These are phyloP conservation scores for Gymnoscopelus braueri DNA, from an alignment of 2,797 vertebrate genomes.

Conservation along the genomic window DNA sequence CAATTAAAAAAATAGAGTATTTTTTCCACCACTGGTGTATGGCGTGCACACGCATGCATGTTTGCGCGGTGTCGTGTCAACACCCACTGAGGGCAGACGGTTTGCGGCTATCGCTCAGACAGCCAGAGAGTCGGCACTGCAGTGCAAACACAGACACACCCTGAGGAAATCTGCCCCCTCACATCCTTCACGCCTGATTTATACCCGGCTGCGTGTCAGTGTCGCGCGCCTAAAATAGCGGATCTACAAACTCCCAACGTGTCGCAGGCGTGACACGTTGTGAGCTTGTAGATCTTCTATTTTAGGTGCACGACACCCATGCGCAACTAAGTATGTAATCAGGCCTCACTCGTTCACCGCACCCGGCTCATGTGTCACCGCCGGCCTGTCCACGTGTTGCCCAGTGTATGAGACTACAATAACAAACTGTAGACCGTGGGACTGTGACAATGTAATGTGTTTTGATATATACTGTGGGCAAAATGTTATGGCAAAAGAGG, in stretches of 20 bases:
- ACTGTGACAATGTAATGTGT: background rate
- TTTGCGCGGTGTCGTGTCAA: slow-evolving; percentile 13
- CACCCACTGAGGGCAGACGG: slow-evolving; percentile 8
- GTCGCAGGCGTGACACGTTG: no score
- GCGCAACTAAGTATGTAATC: no score
- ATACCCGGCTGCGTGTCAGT: background rate
- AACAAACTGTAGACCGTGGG: background rate
- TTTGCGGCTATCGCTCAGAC: slow-evolving; percentile 18
- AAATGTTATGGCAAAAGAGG: background rate
- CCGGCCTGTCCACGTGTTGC: no score
- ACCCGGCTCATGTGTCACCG: no score
- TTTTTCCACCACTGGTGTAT: background rate
- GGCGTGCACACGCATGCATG: background rate
- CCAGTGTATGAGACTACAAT: background rate
- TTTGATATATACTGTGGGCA: background rate
- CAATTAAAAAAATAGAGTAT: no score
- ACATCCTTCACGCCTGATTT: slow-evolving; percentile 7
- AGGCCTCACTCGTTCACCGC: no score
- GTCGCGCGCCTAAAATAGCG: no score
- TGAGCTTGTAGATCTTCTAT: no score
- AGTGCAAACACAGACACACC: slow-evolving; percentile 10
- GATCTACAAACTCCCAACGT: no score
- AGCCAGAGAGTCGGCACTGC: slow-evolving; percentile 5
- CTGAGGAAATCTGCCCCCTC: slow-evolving; percentile 8
- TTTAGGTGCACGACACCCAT: background rate